Evolutionary conservation across 2,113 vertebrate genomes (phyloP), one percentile per base, ranked within the genome.

Genomic region (Trichechus manatus): DNA sequence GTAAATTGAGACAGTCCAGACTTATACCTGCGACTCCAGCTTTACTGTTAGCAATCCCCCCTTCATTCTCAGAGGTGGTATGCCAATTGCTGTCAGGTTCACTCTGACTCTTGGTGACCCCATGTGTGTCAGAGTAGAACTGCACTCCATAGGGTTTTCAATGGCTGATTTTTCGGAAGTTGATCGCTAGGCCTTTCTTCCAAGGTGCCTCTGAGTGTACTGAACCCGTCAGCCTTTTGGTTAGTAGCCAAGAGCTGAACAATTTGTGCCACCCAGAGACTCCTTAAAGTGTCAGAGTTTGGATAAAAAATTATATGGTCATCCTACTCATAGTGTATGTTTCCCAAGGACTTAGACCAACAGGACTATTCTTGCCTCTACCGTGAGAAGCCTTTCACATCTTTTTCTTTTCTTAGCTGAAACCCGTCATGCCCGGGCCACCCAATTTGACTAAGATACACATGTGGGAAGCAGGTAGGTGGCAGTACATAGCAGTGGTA

Each of bases 331-430:
- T 13, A 14, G 27, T 42, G n/a, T 20, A 19, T 20, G 1, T 20
- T 93, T 91, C 64, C 74, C 87, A 85, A 74, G 87, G 75, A 82
- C 53, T 86, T 74, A 82, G 79, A 87, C 42, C 39, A 93, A 20
- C 20, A 50, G 50, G 36, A 6, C 17, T 4, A 6, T 13, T 61
- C 63, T 33, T 47, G 44, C 20, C 66, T 88, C 44, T 36, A 25
- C 25, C 25, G 29, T 15, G 6, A 3, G 31, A 63, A 27, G 5
- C 20, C 20, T 74, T 36, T 87, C 53, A 6, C 42, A 42, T 20
- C 15, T 79, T 39, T 72, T 10, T 23, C 39, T 50, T 72, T 15
- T 5, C 33, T 82, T 72, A 64, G 36, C 27, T 78, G 31, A 59
- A 50, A 25, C 42, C 61, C 82, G 1, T 47, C 33, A 29, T 25